A percentile compares a stretch with the other conserved stretches of the same genome.
phyloP scores from a whole-genome alignment of 2,113 vertebrate species.

The Poecilia latipinna region DNA sequence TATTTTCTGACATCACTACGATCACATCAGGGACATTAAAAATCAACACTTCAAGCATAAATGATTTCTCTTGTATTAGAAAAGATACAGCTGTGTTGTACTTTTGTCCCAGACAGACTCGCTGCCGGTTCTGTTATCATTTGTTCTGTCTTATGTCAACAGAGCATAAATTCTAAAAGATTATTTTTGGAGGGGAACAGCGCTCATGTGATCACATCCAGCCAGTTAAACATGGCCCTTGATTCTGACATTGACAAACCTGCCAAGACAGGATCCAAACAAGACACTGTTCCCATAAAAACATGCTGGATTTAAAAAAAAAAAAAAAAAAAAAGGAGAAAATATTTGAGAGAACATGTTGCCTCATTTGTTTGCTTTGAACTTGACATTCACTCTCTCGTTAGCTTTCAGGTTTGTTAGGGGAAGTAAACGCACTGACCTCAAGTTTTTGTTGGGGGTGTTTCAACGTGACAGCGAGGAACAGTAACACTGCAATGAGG shows the following conservation, averaged over 20 bases:
- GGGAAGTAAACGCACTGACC: conserved; percentile 11
- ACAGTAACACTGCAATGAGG: conserved; percentile 57
- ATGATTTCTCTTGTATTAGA: not conserved
- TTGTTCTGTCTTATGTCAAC: not conserved
- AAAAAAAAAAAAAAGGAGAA: not conserved
- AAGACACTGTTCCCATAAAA: conserved; percentile 32
- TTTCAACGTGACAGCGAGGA: conserved; percentile 55
- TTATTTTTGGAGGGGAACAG: conserved; percentile 12
- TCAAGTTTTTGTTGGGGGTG: conserved; percentile 33
- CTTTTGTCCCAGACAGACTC: not conserved
- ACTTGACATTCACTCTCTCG: not conserved
- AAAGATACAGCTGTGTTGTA: not conserved
- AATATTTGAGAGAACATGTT: conserved; percentile 11
- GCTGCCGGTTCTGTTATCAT: not conserved
- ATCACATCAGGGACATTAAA: conserved; percentile 37
- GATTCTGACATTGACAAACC: conserved; percentile 19
- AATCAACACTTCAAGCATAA: conserved; percentile 8
- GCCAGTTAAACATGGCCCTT: conserved; percentile 2
- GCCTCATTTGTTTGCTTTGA: conserved; percentile 40
- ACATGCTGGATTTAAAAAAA: conserved; percentile 2
- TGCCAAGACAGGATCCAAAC: conserved; percentile 16
- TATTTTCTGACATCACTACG: no score
- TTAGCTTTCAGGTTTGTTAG: conserved; percentile 3
- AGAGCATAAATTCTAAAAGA: not conserved
- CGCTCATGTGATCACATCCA: not conserved